phyloP scores from a whole-genome alignment of 2,888 invertebrate genomes.

The Zygogramma bicolorata region DNA sequence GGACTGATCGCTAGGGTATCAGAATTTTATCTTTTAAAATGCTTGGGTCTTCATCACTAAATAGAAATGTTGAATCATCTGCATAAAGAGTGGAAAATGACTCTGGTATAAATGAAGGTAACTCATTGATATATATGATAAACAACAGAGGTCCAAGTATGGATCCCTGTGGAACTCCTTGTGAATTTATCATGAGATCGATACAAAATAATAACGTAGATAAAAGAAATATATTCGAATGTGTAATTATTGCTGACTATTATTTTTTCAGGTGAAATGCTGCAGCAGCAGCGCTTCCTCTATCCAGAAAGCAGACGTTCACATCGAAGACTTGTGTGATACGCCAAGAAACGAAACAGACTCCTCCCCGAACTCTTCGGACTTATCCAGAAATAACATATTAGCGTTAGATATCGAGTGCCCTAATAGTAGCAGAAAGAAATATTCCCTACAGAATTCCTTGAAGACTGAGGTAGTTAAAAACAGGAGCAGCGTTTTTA shows the following conservation, averaged over 20 bases:
- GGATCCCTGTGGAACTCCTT: too few species aligned
- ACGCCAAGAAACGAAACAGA: constrained; percentile 44
- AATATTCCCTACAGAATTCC: constrained; percentile 56
- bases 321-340: constrained; percentile 56
- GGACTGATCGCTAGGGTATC: too few species aligned
- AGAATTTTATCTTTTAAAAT: too few species aligned
- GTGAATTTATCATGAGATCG: too few species aligned
- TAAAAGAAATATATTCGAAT: background rate
- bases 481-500: constrained; percentile 67
- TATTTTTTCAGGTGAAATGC: constrained; percentile 41
- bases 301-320: constrained; percentile 59
- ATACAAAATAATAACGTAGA: too few species aligned
- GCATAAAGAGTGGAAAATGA: too few species aligned
- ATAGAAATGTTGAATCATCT: too few species aligned
- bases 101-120: too few species aligned
- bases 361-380: constrained; percentile 30
- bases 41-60: too few species aligned
- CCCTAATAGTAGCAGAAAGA: constrained; percentile 59
- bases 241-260: background rate
- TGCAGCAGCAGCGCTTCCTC: constrained; percentile 56
- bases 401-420: constrained; percentile 69
- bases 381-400: constrained; percentile 59
- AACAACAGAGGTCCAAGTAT: too few species aligned
- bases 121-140: too few species aligned
- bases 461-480: constrained; percentile 60